phyloP scores from a whole-genome alignment of 2,113 vertebrate species.

The Tachysurus vachellii region DNA sequence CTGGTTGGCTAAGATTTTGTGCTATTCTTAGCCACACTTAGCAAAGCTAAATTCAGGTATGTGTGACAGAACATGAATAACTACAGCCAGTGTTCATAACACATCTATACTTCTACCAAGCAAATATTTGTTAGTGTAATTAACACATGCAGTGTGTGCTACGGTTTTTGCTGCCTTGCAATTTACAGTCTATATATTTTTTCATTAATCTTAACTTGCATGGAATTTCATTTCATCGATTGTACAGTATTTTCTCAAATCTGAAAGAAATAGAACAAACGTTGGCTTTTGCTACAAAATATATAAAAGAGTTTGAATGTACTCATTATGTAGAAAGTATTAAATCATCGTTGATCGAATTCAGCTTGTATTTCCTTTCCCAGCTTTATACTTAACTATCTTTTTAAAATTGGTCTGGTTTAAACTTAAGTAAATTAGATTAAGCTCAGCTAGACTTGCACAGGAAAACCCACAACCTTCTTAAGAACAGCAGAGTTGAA shows the following conservation, averaged over 20 bases:
- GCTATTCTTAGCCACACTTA: constrained; percentile 38
- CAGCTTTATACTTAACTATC: not conserved
- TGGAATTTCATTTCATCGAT: not conserved
- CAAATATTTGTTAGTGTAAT: constrained; percentile 39
- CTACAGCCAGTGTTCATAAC: constrained; percentile 39
- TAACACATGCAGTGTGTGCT: constrained; percentile 12
- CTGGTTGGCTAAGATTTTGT: not conserved
- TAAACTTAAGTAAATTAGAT: not conserved
- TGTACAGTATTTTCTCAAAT: not conserved
- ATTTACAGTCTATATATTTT: constrained; percentile 22
- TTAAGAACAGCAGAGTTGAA: not conserved
- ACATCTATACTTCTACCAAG: constrained; percentile 27
- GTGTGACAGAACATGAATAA: constrained; percentile 52
- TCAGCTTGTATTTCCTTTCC: not conserved
- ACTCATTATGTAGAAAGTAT: not conserved
- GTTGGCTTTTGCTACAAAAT: not conserved
- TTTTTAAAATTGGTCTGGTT: not conserved
- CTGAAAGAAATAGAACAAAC: not conserved
- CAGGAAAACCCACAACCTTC: not conserved
- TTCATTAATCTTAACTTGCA: not conserved
- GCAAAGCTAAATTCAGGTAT: constrained; percentile 49
- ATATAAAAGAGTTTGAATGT: not conserved
- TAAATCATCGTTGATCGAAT: not conserved
- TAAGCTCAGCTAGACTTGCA: not conserved
- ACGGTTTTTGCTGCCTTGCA: constrained; percentile 12